Percentiles rank a stretch among this genome's conserved stretches.
Conservation (phyloP, 2,113 vertebrate species). For the Empidonax traillii region DNA sequence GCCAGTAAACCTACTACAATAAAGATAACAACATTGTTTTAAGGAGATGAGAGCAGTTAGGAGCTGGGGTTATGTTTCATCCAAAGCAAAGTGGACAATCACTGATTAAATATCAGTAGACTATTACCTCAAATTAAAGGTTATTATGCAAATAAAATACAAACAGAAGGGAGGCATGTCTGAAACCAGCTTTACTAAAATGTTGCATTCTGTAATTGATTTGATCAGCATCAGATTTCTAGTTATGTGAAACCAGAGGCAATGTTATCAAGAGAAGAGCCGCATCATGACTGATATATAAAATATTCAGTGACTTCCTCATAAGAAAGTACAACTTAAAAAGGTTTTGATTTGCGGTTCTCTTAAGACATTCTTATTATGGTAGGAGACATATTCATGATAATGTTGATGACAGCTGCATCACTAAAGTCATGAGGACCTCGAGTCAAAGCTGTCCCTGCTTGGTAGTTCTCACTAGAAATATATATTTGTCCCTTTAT, state of each 20-base stretch:
- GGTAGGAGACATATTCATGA: neutral
- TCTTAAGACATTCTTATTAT: neutral
- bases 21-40: neutral
- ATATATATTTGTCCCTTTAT: neutral
- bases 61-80: neutral
- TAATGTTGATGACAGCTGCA: neutral
- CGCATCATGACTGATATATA: neutral
- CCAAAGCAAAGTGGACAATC: neutral
- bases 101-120: neutral
- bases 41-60: neutral
- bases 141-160: neutral
- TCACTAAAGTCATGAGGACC: neutral
- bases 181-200: neutral
- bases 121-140: neutral
- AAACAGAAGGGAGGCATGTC: neutral
- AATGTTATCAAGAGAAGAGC: neutral
- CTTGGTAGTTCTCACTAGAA: neutral
- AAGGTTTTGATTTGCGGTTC: neutral
- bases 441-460: neutral
- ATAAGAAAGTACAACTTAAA: neutral
- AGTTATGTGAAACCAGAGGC: neutral
- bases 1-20: neutral
- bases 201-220: neutral
- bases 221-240: neutral
- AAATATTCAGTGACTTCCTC: neutral